phyloP scores from a whole-genome alignment of 2,888 invertebrate genomes.

The Oeneis ivallda region DNA sequence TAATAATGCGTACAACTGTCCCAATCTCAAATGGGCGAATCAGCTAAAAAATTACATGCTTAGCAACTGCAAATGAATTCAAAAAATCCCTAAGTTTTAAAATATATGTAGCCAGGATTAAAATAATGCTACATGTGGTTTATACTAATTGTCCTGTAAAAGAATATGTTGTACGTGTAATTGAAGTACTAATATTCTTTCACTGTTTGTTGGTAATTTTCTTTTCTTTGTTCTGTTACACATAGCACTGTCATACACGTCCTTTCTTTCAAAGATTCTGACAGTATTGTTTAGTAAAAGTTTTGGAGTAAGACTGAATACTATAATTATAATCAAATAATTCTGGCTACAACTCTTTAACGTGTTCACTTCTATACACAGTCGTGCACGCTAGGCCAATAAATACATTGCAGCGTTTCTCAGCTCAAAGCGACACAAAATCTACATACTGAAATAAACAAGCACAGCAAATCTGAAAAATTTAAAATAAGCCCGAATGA shows the following conservation, averaged over 20 bases:
- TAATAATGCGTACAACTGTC: constrained; percentile 1
- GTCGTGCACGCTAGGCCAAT: constrained; percentile 19
- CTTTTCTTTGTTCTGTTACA: no score
- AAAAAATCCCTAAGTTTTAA: background rate
- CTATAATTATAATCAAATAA: background rate
- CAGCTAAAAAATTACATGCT: constrained; percentile 29
- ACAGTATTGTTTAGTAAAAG: background rate
- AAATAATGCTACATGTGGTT: background rate
- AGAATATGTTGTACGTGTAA: no score
- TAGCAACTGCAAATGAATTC: constrained; percentile 17
- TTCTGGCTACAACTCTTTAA: constrained; percentile 11
- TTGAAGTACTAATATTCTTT: no score
- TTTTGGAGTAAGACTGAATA: background rate
- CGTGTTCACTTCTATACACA: constrained; percentile 4
- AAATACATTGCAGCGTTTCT: constrained; percentile 32
- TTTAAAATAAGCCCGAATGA: constrained; percentile 67
- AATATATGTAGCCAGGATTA: constrained; percentile 10
- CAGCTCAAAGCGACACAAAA: constrained; percentile 39
- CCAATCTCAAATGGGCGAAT: constrained; percentile 17
- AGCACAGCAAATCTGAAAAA: constrained; percentile 64
- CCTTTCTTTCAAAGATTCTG: no score
- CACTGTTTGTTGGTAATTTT: no score
- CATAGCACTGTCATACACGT: no score
- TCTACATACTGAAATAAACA: constrained; percentile 48
- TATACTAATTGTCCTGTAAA: background rate